Percentiles rank a stretch among this genome's conserved stretches.
phyloP scores from a whole-genome alignment of 2,113 vertebrate genomes.

The Columba janthina region DNA sequence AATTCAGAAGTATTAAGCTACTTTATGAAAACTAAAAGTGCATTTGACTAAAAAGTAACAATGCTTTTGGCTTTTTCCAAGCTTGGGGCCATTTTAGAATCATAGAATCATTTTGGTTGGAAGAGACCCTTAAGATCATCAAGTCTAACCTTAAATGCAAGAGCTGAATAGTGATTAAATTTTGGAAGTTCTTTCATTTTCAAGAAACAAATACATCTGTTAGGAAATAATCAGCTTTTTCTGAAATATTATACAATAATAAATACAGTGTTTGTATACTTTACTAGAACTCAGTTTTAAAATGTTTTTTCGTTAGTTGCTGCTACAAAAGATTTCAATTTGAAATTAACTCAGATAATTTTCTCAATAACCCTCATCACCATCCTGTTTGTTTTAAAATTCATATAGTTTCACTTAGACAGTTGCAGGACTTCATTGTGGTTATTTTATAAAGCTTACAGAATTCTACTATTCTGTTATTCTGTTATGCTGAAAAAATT shows the following conservation, averaged over 20 bases:
- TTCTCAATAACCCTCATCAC: not conserved
- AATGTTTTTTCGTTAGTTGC: not conserved
- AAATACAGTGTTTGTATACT: not conserved
- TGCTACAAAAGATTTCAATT: not conserved
- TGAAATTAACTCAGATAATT: not conserved
- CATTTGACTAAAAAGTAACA: not conserved
- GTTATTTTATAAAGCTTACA: not conserved
- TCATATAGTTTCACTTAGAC: not conserved
- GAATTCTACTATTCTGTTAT: not conserved
- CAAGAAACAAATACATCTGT: not conserved
- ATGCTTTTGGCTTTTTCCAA: not conserved
- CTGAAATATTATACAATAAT: not conserved
- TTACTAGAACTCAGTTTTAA: not conserved
- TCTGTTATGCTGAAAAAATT: not conserved
- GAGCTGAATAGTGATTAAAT: not conserved
- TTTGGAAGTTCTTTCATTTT: constrained; percentile 2
- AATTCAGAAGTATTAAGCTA: not conserved
- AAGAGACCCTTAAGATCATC: too few species aligned
- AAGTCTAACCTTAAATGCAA: not conserved
- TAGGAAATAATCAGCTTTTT: not conserved
- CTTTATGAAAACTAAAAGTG: not conserved
- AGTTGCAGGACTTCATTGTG: not conserved
- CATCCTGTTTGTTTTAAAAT: not conserved
- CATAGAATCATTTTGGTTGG: too few species aligned
- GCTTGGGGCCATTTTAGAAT: not conserved